A percentile compares a stretch with the other conserved stretches of the same genome.
phyloP scores from a whole-genome alignment of 2,113 vertebrate genomes.

The Gobio gobio region DNA sequence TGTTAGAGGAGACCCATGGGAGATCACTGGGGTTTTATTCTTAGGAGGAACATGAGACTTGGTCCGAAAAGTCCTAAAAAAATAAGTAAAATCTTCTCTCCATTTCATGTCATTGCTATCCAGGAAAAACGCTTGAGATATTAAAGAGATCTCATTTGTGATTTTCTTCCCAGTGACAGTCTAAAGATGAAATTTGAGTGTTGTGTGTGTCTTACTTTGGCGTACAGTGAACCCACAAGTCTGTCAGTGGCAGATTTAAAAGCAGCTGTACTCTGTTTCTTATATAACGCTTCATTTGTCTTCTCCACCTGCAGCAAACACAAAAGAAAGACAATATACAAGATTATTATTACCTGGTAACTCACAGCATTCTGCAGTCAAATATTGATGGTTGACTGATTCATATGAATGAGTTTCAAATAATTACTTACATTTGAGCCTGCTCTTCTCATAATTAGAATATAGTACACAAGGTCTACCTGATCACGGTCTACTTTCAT shows the following conservation, averaged over 20 bases:
- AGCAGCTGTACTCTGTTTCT: constrained; percentile 63
- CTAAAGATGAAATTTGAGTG: not conserved
- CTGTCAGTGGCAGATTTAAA: constrained; percentile 72
- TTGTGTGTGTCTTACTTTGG: constrained; percentile 63
- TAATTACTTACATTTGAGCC: not conserved
- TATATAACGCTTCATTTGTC: constrained; percentile 65
- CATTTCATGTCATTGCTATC: not conserved
- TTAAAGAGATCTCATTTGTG: not conserved
- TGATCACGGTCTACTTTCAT: not conserved
- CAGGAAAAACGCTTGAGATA: not conserved
- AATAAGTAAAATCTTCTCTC: not conserved
- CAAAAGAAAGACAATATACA: not conserved
- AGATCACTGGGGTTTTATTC: too few relatives aligned
- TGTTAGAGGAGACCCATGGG: not conserved
- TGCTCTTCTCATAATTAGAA: not conserved
- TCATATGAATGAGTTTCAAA: not conserved
- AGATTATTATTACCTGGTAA: not conserved
- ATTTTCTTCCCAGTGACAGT: not conserved
- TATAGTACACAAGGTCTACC: not conserved
- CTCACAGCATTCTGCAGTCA: not conserved
- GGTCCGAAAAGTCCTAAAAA: not conserved
- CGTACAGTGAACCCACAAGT: constrained; percentile 51
- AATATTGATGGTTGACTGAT: not conserved
- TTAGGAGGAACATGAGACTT: not conserved
- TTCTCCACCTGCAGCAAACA: constrained; percentile 64